Evolutionary conservation across 2,113 vertebrate genomes (phyloP).

Genomic region (Tupaia chinensis): DNA sequence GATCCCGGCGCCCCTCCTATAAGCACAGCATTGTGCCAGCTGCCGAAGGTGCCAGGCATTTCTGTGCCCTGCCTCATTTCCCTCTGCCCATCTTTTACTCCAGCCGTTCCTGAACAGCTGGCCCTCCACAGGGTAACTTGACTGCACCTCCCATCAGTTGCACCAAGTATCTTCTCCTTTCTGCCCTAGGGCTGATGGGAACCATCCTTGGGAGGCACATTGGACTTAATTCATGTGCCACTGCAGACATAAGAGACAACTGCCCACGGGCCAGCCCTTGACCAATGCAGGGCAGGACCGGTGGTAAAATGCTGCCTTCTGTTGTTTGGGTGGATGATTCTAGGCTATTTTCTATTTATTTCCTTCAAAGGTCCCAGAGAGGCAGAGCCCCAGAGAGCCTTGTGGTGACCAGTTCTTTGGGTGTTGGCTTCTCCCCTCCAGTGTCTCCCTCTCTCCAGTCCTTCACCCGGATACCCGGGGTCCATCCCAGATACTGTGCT

Average conservation of each 20-base stretch:
- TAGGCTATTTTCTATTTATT: not conserved
- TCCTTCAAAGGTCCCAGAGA: not conserved
- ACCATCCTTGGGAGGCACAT: not conserved
- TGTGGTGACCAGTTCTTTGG: not conserved
- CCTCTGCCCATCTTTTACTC: not conserved
- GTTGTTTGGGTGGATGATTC: not conserved
- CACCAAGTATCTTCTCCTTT: not conserved
- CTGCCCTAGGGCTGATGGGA: not conserved
- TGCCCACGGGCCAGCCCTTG: not conserved
- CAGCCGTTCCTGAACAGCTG: not conserved
- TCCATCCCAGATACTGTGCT: not conserved
- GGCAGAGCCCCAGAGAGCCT: not conserved
- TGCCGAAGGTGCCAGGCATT: not conserved
- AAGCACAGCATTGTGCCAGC: rapidly evolving
- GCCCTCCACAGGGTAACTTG: not conserved
- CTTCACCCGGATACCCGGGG: not conserved
- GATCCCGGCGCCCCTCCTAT: not conserved
- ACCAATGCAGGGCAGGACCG: not conserved
- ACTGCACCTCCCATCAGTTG: not conserved
- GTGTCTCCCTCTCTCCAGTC: not conserved
- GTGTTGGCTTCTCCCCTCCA: not conserved
- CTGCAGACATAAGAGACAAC: not conserved
- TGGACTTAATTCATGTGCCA: not conserved
- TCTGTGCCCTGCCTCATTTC: not conserved
- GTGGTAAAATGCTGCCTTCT: not conserved